phyloP scores from a whole-genome alignment of 35 echinoderm and acorn worm species.

The Ophioderma brevispina region DNA sequence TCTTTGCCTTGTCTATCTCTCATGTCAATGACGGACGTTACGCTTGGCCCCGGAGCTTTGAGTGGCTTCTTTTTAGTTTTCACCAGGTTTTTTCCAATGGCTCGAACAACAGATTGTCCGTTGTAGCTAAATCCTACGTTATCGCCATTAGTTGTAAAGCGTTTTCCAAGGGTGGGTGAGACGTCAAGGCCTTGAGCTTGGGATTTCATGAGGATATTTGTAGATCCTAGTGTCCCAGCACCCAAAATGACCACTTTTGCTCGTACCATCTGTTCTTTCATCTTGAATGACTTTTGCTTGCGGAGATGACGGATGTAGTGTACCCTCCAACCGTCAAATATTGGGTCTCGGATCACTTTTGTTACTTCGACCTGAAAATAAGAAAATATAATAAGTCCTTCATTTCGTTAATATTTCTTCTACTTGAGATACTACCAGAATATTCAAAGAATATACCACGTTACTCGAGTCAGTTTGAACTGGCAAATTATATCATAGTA shows the following conservation, averaged over 20 bases:
- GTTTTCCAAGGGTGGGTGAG: slow-evolving; percentile 51
- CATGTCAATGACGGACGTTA: slow-evolving; percentile 65
- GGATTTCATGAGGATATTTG: slow-evolving; percentile 75
- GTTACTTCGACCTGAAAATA: slow-evolving; percentile 71
- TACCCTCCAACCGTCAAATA: slow-evolving; percentile 41
- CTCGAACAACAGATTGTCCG: slow-evolving; percentile 54
- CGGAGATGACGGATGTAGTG: slow-evolving; percentile 53
- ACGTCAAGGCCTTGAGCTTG: slow-evolving; percentile 39
- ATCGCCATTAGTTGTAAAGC: slow-evolving; percentile 77
- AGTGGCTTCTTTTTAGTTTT: slow-evolving; percentile 28
- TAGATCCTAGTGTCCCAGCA: slow-evolving; percentile 65
- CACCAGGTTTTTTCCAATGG: slow-evolving; percentile 41
- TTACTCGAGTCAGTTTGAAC: no score
- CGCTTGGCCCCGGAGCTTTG: slow-evolving; percentile 57
- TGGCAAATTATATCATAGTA: no score
- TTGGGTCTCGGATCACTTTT: slow-evolving; percentile 41
- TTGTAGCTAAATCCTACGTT: slow-evolving; percentile 81
- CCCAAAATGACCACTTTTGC: slow-evolving; percentile 69
- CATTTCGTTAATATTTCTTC: no score
- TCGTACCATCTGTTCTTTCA: slow-evolving; percentile 39
- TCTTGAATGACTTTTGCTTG: slow-evolving; percentile 50
- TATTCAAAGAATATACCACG: no score
- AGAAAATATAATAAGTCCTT: no score
- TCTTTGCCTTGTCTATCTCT: slow-evolving; percentile 13
- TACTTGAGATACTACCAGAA: no score